Evolutionary conservation across 92 coral and sea anemone genomes (phyloP).

Genomic region (Phymanthus crucifer): DNA sequence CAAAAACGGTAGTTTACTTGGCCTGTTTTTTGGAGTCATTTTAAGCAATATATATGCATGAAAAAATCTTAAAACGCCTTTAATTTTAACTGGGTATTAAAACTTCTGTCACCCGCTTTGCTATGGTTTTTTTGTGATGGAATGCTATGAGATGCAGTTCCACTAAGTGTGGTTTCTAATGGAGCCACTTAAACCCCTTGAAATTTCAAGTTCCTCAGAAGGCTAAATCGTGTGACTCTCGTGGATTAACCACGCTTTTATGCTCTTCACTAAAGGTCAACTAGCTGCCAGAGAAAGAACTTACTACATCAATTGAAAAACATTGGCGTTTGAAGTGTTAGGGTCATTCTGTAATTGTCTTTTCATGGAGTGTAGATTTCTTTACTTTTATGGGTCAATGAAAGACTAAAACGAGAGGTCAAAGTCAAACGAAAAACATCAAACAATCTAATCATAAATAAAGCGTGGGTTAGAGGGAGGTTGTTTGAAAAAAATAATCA

Average conservation of each 20-base stretch:
- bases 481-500: no score
- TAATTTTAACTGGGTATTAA: no score
- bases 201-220: background rate
- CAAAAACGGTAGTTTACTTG: no score
- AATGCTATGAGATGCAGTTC: no score
- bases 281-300: background rate
- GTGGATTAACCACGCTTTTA: background rate
- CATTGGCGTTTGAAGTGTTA: background rate
- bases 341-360: background rate
- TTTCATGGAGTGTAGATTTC: background rate
- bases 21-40: no score
- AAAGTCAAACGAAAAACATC: background rate
- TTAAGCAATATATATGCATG: no score
- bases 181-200: background rate
- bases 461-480: background rate
- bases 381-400: background rate
- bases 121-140: no score
- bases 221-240: background rate
- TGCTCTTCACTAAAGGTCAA: background rate
- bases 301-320: background rate
- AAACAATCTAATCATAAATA: background rate
- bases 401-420: background rate
- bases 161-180: background rate
- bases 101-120: no score
- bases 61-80: no score